A percentile compares a stretch with the other conserved stretches of the same genome.
These are phyloP conservation scores for Callocephalon fimbriatum DNA, from an alignment of 2,113 vertebrate species.

Conservation along the genomic window DNA sequence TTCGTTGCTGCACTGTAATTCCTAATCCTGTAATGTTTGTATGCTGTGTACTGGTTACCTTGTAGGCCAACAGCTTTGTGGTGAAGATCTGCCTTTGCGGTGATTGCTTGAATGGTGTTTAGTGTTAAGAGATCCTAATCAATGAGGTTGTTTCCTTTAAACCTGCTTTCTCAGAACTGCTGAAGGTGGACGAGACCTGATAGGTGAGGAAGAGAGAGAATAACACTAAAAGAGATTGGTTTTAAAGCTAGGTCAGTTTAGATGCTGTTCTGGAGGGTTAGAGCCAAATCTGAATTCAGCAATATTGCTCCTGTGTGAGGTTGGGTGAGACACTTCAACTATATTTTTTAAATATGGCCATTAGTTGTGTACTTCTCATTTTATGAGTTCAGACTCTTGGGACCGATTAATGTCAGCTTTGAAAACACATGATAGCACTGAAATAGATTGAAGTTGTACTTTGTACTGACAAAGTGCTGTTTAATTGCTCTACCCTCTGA, in stretches of 20 bases:
- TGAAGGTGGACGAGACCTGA: not conserved
- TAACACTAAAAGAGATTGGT: not conserved
- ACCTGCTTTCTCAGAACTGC: not conserved
- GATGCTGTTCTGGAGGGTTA: not conserved
- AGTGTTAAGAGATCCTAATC: not conserved
- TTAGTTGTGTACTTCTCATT: constrained; percentile 56
- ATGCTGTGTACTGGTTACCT: not conserved
- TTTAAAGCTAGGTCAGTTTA: not conserved
- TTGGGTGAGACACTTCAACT: not conserved
- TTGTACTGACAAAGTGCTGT: constrained; percentile 64
- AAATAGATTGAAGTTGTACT: constrained; percentile 62
- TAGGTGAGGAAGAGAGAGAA: not conserved
- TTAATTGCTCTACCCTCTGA: constrained; percentile 62
- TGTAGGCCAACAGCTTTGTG: not conserved
- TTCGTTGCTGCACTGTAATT: not conserved
- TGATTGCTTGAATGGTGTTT: not conserved
- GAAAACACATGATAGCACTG: constrained; percentile 48
- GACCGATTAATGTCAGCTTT: constrained; percentile 56
- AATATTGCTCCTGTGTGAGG: not conserved
- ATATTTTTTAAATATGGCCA: not conserved
- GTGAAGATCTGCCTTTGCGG: not conserved
- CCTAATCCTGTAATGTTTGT: accelerated
- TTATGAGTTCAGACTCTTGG: constrained; percentile 45
- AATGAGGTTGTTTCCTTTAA: not conserved
- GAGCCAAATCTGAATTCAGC: not conserved